These are phyloP conservation scores for Sceloporus tristichus DNA, from an alignment of 2,113 vertebrate species.

Conservation along the genomic window DNA sequence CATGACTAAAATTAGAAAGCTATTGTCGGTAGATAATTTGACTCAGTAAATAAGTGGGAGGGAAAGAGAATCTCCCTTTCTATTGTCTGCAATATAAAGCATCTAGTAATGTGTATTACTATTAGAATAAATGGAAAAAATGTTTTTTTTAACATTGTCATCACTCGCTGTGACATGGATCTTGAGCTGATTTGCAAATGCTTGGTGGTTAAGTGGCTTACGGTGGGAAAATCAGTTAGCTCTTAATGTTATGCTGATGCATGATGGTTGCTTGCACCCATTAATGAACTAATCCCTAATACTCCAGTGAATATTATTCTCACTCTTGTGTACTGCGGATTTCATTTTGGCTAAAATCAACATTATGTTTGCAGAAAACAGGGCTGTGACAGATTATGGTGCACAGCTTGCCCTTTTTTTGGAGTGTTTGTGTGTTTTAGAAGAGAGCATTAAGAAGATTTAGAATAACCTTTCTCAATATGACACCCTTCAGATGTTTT, in stretches of 20 bases:
- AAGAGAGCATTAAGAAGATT: slow-evolving; percentile 9
- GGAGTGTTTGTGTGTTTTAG: neutral
- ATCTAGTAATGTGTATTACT: slow-evolving; percentile 62
- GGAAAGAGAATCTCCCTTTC: slow-evolving; percentile 1
- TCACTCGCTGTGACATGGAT: slow-evolving; percentile 66
- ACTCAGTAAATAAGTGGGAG: slow-evolving; percentile 50
- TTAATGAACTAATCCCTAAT: slow-evolving; percentile 76
- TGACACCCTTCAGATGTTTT: neutral
- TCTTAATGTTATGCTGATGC: slow-evolving; percentile 72
- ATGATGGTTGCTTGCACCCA: slow-evolving; percentile 71
- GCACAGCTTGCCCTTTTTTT: slow-evolving; percentile 20
- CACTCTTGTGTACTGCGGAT: slow-evolving; percentile 44
- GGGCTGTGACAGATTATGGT: slow-evolving; percentile 45
- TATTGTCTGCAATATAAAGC: slow-evolving; percentile 44
- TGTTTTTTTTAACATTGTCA: slow-evolving; percentile 71
- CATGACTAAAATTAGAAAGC: neutral
- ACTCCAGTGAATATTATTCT: slow-evolving; percentile 56
- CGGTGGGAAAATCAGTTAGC: slow-evolving; percentile 72
- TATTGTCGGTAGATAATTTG: slow-evolving; percentile 13
- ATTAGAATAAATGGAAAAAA: slow-evolving; percentile 73
- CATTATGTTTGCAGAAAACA: slow-evolving; percentile 35
- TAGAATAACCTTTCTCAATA: neutral
- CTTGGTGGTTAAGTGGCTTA: slow-evolving; percentile 66
- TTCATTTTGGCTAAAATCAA: slow-evolving; percentile 71
- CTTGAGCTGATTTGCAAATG: slow-evolving; percentile 74